phyloP scores from a whole-genome alignment of 92 coral and sea anemone species.

The Actinernus sp. region DNA sequence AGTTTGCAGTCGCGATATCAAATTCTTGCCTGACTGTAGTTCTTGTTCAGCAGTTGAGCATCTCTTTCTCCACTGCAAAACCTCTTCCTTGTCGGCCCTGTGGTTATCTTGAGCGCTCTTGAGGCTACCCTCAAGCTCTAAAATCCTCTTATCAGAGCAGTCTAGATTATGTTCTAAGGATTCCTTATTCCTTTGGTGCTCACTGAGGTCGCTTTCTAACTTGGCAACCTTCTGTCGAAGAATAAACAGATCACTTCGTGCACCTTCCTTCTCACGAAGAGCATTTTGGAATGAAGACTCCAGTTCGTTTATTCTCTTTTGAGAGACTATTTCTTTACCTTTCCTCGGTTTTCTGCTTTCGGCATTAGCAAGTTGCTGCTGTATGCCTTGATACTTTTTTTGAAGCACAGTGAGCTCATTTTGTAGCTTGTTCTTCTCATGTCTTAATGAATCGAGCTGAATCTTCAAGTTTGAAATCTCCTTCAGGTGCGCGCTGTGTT shows the following conservation, averaged over 20 bases:
- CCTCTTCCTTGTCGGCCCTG: constrained; percentile 80
- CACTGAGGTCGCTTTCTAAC: constrained; percentile 70
- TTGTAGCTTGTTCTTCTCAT: constrained; percentile 70
- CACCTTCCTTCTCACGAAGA: constrained; percentile 79
- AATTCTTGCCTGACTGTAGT: constrained; percentile 60
- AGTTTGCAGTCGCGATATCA: constrained; percentile 51
- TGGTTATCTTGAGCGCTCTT: constrained; percentile 78
- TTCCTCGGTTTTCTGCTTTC: constrained; percentile 42
- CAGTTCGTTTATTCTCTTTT: constrained; percentile 72
- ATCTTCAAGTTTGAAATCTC: constrained; percentile 70
- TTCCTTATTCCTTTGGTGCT: constrained; percentile 69
- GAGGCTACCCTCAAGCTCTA: constrained; percentile 69
- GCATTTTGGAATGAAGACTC: constrained; percentile 78
- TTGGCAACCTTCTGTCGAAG: constrained; percentile 71
- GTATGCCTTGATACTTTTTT: constrained; percentile 73
- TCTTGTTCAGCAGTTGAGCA: constrained; percentile 77
- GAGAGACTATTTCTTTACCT: constrained; percentile 60
- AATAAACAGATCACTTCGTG: constrained; percentile 65
- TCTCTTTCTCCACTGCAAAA: constrained; percentile 79
- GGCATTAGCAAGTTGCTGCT: constrained; percentile 68
- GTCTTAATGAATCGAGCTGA: constrained; percentile 71
- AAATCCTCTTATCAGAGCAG: constrained; percentile 61
- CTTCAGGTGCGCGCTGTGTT: constrained; percentile 44
- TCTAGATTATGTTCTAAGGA: constrained; percentile 64
- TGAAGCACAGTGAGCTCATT: constrained; percentile 72